Conservation (phyloP, 2,888 invertebrate genomes). For the Tachina fera region DNA sequence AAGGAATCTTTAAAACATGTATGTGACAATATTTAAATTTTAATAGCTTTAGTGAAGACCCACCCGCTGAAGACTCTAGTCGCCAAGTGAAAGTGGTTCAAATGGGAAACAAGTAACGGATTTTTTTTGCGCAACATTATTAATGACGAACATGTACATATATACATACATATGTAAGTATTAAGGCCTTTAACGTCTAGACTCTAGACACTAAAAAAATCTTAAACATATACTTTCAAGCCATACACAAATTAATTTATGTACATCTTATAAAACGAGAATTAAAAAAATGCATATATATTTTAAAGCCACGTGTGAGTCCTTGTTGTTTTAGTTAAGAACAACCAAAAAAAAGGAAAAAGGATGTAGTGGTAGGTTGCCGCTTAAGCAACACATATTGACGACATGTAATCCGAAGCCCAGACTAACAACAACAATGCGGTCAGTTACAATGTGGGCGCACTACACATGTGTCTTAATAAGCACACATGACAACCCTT, state of each 20-base stretch:
- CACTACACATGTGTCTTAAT: constrained; percentile 64
- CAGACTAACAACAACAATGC: constrained; percentile 67
- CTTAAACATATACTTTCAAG: constrained; percentile 1
- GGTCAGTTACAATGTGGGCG: constrained; percentile 65
- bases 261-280: background rate
- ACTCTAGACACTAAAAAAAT: constrained; percentile 40
- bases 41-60: background rate
- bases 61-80: background rate
- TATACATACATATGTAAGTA: no score
- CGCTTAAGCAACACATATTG: constrained; percentile 63
- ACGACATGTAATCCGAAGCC: constrained; percentile 70
- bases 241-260: background rate
- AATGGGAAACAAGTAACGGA: background rate
- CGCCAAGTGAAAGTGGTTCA: constrained; percentile 37
- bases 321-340: constrained; percentile 26
- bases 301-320: constrained; percentile 52
- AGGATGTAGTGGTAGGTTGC: constrained; percentile 59
- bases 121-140: constrained; percentile 47
- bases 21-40: no score
- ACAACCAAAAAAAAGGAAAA: constrained; percentile 21
- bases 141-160: constrained; percentile 12
- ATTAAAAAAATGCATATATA: background rate
- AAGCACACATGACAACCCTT: constrained; percentile 61
- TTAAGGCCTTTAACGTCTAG: constrained; percentile 55
- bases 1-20: no score